Conservation (phyloP, 2,888 invertebrate species). For the Blastobasis adustella region DNA sequence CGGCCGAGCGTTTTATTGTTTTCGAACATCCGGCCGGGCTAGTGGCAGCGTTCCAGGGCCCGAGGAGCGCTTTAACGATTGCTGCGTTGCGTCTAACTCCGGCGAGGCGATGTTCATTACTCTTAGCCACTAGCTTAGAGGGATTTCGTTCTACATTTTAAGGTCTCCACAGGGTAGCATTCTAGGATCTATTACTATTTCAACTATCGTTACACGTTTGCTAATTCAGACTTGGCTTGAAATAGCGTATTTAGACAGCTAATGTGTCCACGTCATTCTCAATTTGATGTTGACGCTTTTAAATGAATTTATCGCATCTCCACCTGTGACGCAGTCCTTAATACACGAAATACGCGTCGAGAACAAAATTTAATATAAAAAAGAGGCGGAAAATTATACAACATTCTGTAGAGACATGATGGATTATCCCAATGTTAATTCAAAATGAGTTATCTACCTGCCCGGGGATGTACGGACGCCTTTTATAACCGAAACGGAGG, state of each 20-base stretch:
- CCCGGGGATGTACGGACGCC: background rate
- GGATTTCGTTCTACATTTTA: no score
- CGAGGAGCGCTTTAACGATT: background rate
- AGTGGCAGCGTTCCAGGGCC: background rate
- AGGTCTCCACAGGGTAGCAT: no score
- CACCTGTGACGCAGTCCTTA: background rate
- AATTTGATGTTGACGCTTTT: no score
- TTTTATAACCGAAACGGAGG: background rate
- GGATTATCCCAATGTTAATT: conserved; percentile 7
- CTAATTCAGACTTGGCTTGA: no score
- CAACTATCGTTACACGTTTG: no score
- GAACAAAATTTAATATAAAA: conserved; percentile 2
- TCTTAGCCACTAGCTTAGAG: no score
- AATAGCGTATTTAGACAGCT: no score
- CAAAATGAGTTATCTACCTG: conserved; percentile 5
- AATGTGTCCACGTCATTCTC: no score
- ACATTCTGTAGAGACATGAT: conserved; percentile 5
- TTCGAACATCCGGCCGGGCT: conserved; percentile 32
- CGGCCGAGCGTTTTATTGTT: conserved; percentile 56
- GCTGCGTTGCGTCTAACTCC: no score
- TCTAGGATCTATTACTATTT: no score
- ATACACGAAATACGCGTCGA: background rate
- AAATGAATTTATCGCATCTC: background rate
- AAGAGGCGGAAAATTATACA: conserved; percentile 5
- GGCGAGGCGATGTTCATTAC: no score